Percentiles rank a stretch among this genome's conserved stretches.
These are phyloP conservation scores for Eupeodes luniger DNA, from an alignment of 2,888 invertebrate genomes.

Conservation along the genomic window DNA sequence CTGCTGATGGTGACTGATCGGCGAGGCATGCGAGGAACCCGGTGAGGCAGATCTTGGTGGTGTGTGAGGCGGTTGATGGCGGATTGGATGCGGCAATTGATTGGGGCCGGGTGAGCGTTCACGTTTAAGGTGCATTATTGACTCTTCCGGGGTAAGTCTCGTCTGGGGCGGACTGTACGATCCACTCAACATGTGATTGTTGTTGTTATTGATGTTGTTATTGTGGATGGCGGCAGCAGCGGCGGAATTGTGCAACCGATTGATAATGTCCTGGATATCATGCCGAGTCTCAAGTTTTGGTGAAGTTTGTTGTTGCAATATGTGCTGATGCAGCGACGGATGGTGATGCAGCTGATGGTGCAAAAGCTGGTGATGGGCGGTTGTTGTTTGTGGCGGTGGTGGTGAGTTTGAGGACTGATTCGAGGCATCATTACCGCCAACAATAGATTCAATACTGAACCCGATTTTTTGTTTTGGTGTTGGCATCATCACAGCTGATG, in stretches of 20 bases:
- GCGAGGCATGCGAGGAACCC: conserved; percentile 81
- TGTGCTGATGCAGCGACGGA: conserved; percentile 70
- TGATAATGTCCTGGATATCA: conserved; percentile 83
- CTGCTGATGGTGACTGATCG: conserved; percentile 78
- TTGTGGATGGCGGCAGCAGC: conserved; percentile 79
- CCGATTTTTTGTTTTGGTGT: conserved; percentile 96
- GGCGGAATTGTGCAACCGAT: conserved; percentile 82
- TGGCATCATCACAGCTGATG: conserved; percentile 95
- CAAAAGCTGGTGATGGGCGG: conserved; percentile 74
- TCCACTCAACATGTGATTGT: conserved; percentile 73
- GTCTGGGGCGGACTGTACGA: conserved; percentile 80
- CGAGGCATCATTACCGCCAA: conserved; percentile 89
- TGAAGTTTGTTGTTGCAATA: conserved; percentile 76
- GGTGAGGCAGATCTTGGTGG: conserved; percentile 83
- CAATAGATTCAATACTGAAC: conserved; percentile 97
- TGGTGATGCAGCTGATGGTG: conserved; percentile 71
- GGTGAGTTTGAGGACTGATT: conserved; percentile 56
- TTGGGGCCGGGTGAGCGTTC: conserved; percentile 82
- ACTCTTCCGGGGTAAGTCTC: conserved; percentile 77
- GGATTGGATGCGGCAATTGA: conserved; percentile 82
- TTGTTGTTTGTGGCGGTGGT: conserved; percentile 69
- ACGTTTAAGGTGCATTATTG: conserved; percentile 79
- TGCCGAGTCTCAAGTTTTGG: conserved; percentile 79
- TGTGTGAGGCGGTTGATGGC: conserved; percentile 83
- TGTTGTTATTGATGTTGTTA: conserved; percentile 67